Conservation (phyloP, 2,797 vertebrate genomes). For the Babyrousa celebensis region DNA sequence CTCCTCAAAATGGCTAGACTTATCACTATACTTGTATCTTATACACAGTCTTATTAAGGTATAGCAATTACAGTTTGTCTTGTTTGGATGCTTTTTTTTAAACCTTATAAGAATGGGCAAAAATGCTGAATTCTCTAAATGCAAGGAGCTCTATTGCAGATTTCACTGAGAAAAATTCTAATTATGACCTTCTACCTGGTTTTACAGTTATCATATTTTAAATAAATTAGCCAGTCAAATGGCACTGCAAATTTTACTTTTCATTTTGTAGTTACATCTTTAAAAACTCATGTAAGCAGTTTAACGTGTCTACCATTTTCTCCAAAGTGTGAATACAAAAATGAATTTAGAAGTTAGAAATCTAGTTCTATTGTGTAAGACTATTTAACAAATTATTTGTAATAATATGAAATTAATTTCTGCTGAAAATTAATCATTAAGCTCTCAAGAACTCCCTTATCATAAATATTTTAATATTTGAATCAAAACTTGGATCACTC, state of each 20-base stretch:
- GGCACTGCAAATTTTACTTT: slow-evolving; percentile 79
- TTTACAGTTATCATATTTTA: slow-evolving; percentile 85
- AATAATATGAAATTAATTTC: slow-evolving; percentile 58
- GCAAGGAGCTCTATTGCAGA: slow-evolving; percentile 60
- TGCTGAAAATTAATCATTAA: slow-evolving; percentile 5
- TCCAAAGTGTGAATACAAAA: slow-evolving; percentile 73
- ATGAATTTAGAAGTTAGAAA: slow-evolving; percentile 76
- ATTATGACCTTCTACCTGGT: slow-evolving; percentile 84
- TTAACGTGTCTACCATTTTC: slow-evolving; percentile 73
- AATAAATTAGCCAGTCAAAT: slow-evolving; percentile 83
- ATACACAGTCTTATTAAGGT: neutral
- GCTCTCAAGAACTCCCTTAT: neutral
- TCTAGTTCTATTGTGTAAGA: neutral
- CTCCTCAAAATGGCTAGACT: slow-evolving; percentile 67
- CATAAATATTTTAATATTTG: slow-evolving; percentile 8
- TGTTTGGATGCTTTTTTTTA: neutral
- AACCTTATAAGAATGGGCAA: slow-evolving; percentile 29
- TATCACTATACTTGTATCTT: neutral
- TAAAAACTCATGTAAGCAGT: slow-evolving; percentile 78
- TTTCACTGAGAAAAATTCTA: slow-evolving; percentile 83
- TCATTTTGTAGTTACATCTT: slow-evolving; percentile 75
- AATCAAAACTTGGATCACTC: slow-evolving; percentile 5
- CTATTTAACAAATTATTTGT: slow-evolving; percentile 52
- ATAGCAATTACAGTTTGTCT: slow-evolving; percentile 59
- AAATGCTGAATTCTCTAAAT: slow-evolving; percentile 81